Percentiles rank a stretch among this genome's conserved stretches.
phyloP scores from a whole-genome alignment of 2,113 vertebrate species.

The Haplochromis vanheusdeni region DNA sequence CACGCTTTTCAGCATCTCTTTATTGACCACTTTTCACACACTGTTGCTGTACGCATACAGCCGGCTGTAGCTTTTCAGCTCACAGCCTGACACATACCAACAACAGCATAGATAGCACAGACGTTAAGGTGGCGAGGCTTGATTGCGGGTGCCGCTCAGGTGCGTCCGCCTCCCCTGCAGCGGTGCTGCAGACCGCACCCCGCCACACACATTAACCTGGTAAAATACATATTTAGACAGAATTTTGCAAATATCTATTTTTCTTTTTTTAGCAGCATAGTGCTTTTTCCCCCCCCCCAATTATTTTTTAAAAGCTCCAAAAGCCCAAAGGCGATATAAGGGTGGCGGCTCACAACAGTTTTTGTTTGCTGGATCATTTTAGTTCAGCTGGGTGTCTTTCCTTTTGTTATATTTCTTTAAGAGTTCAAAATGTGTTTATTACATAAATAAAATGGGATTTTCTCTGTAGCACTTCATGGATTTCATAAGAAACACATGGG shows the following conservation, averaged over 20 bases:
- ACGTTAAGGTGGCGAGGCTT: too few species aligned
- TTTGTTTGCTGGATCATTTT: neutral
- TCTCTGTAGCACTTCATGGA: neutral
- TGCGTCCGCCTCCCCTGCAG: too few species aligned
- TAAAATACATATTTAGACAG: too few species aligned
- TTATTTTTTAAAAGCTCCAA: neutral
- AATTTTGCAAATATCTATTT: too few species aligned
- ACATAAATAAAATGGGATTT: neutral
- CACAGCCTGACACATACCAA: too few species aligned
- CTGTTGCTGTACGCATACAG: too few species aligned
- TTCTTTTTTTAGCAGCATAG: neutral
- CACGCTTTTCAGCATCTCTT: too few species aligned
- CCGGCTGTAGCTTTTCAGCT: too few species aligned
- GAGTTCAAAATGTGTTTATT: neutral
- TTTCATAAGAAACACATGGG: neutral
- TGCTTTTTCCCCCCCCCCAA: fast-evolving
- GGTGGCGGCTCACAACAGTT: fast-evolving
- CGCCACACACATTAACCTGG: fast-evolving
- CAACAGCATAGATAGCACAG: too few species aligned
- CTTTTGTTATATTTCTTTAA: neutral
- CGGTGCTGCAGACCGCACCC: fast-evolving
- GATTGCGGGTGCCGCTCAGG: too few species aligned
- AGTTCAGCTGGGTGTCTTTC: neutral
- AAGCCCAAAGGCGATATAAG: neutral
- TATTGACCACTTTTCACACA: too few species aligned